Conservation (phyloP, 2,888 invertebrate species). For the Polyploca ridens region DNA sequence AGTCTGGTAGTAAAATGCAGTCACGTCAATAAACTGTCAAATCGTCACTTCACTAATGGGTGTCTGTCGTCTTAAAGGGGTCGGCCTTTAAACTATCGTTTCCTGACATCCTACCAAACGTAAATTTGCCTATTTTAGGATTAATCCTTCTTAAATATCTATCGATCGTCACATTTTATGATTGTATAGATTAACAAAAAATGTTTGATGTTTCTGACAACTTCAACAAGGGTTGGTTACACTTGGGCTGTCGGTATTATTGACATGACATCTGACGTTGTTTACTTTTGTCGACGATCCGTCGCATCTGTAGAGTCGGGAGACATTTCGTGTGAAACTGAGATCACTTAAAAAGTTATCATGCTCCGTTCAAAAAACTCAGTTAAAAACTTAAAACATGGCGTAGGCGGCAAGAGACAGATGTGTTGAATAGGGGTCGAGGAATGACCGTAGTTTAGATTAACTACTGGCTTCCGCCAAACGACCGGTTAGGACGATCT, state of each 20-base stretch:
- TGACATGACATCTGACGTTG: conserved; percentile 53
- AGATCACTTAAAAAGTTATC: conserved; percentile 70
- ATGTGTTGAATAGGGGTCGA: conserved; percentile 63
- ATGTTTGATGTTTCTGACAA: neutral
- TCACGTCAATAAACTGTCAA: conserved; percentile 66
- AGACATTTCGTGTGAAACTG: conserved; percentile 63
- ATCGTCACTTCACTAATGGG: conserved; percentile 78
- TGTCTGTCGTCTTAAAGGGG: conserved; percentile 74
- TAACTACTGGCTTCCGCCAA: conserved; percentile 79
- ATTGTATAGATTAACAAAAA: neutral
- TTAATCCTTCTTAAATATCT: conserved; percentile 46
- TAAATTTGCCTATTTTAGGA: conserved; percentile 44
- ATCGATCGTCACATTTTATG: conserved; percentile 23
- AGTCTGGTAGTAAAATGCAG: conserved; percentile 52
- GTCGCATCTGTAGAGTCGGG: conserved; percentile 48
- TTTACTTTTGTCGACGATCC: conserved; percentile 58
- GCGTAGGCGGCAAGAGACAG: conserved; percentile 71
- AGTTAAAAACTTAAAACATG: conserved; percentile 53
- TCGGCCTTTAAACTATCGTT: conserved; percentile 73
- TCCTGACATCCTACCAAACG: conserved; percentile 62
- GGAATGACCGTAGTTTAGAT: conserved; percentile 76
- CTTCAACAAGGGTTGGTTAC: conserved; percentile 18
- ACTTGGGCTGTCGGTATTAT: conserved; percentile 34
- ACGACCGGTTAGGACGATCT: conserved; percentile 47
- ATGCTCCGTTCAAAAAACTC: conserved; percentile 56